These are phyloP conservation scores for Orthosia incerta DNA, from an alignment of 2,888 invertebrate genomes.

Conservation along the genomic window DNA sequence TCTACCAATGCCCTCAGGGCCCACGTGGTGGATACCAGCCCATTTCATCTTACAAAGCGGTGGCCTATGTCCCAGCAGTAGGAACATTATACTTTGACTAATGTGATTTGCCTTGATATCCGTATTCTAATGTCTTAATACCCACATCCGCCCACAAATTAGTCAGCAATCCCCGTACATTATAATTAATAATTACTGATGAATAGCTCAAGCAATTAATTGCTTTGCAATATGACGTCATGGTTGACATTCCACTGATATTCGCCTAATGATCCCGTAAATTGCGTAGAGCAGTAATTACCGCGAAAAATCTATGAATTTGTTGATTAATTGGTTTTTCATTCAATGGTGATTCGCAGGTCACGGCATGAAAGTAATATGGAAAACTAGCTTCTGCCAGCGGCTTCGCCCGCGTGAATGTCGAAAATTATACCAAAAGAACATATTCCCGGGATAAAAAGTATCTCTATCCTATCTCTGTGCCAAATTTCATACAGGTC, in stretches of 20 bases:
- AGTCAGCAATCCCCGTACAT: conserved; percentile 13
- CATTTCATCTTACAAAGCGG: too few relatives aligned
- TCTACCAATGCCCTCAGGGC: too few relatives aligned
- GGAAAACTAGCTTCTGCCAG: too few relatives aligned
- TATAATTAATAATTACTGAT: conserved; percentile 51
- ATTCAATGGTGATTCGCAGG: conserved; percentile 9
- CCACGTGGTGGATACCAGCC: too few relatives aligned
- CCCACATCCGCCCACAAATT: conserved; percentile 21
- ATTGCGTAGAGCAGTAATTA: conserved; percentile 62
- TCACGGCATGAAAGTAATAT: not conserved
- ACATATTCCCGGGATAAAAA: too few relatives aligned
- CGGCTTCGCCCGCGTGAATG: too few relatives aligned
- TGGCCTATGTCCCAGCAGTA: not conserved
- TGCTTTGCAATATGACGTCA: conserved; percentile 52
- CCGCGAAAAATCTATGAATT: conserved; percentile 62
- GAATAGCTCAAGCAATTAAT: conserved; percentile 57
- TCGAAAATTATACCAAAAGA: too few relatives aligned
- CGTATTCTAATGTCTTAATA: conserved; percentile 11
- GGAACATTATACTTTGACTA: not conserved
- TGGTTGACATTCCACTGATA: conserved; percentile 61
- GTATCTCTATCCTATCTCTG: too few relatives aligned
- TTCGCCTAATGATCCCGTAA: conserved; percentile 65
- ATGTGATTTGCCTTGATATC: not conserved
- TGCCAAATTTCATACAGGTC: too few relatives aligned
- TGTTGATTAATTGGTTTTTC: conserved; percentile 37